These are phyloP conservation scores for Danio choprae DNA, from an alignment of 2,797 vertebrate genomes.

Conservation along the genomic window DNA sequence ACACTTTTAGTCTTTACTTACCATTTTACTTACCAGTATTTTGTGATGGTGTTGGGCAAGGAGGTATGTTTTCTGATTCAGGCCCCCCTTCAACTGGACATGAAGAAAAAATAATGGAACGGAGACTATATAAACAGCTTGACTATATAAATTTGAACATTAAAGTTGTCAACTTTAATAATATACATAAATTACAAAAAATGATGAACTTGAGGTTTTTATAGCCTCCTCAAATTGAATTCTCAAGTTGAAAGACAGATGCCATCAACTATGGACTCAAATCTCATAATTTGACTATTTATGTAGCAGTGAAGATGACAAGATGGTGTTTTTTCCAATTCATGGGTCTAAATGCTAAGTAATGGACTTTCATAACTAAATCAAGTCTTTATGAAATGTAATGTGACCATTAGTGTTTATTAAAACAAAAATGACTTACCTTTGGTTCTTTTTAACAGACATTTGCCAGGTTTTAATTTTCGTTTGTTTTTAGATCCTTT, in stretches of 20 bases:
- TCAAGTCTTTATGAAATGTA: too few relatives aligned
- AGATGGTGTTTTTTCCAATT: too few relatives aligned
- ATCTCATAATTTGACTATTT: too few relatives aligned
- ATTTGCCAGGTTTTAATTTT: neutral
- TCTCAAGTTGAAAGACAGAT: too few relatives aligned
- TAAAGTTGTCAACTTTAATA: too few relatives aligned
- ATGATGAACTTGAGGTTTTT: too few relatives aligned
- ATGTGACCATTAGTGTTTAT: neutral
- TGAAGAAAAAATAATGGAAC: neutral
- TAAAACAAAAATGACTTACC: neutral
- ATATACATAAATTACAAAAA: too few relatives aligned
- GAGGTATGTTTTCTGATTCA: slow-evolving; percentile 25
- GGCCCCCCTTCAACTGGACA: neutral
- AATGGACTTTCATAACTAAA: too few relatives aligned
- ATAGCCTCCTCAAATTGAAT: too few relatives aligned
- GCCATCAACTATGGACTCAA: too few relatives aligned
- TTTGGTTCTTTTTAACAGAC: neutral
- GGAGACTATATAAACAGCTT: neutral
- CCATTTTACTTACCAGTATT: slow-evolving; percentile 14
- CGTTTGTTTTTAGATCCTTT: slow-evolving; percentile 18
- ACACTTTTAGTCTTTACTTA: neutral
- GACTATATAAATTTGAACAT: neutral
- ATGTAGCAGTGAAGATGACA: too few relatives aligned
- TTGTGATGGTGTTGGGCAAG: neutral
- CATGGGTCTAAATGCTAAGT: too few relatives aligned